A percentile compares a stretch with the other conserved stretches of the same genome.
phyloP scores from a whole-genome alignment of 2,888 invertebrate genomes.

The Blastobasis adustella region DNA sequence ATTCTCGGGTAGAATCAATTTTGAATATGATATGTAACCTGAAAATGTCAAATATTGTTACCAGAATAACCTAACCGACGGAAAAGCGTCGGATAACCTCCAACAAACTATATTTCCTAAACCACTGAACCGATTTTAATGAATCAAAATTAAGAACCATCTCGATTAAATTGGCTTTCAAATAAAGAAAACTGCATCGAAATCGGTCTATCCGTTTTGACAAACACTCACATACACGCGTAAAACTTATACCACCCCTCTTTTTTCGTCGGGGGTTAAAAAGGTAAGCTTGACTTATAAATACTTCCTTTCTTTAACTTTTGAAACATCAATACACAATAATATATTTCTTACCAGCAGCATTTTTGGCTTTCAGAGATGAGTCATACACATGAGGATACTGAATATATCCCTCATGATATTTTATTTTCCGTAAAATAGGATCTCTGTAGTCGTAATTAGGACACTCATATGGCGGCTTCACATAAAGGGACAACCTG shows the following conservation, averaged over 20 bases:
- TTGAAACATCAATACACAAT: too few species aligned
- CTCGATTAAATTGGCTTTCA: too few species aligned
- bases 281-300: not conserved
- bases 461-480: too few species aligned
- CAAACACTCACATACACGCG: not conserved
- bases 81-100: not conserved
- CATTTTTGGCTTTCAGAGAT: constrained; percentile 79
- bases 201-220: not conserved
- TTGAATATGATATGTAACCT: constrained; percentile 86
- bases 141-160: too few species aligned
- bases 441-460: constrained; percentile 25
- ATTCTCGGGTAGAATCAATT: constrained; percentile 86
- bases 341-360: constrained; percentile 63
- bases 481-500: too few species aligned
- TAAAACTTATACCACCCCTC: too few species aligned
- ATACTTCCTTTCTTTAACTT: too few species aligned
- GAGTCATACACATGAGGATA: constrained; percentile 94
- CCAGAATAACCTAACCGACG: constrained; percentile 8
- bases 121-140: too few species aligned
- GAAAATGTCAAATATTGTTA: constrained; percentile 24
- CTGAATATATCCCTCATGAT: constrained; percentile 38
- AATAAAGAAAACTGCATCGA: too few species aligned
- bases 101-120: not conserved
- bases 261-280: not conserved
- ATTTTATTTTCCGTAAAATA: constrained; percentile 42